Evolutionary conservation across 2,113 vertebrate genomes (phyloP).

Genomic region (Numida meleagris): DNA sequence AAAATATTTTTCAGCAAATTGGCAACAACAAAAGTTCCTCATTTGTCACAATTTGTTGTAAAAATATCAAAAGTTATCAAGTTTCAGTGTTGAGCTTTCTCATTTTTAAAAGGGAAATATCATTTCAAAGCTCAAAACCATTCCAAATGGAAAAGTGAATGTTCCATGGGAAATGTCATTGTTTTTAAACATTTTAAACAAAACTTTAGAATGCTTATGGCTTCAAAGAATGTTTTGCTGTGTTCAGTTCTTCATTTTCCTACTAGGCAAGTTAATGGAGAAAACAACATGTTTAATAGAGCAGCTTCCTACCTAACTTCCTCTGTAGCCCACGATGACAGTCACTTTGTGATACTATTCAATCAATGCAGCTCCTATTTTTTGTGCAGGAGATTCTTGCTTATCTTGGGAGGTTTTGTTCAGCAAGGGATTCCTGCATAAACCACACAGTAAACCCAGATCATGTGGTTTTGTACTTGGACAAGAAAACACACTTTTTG

Average conservation of each 20-base stretch:
- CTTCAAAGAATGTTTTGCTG: not conserved
- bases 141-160: not conserved
- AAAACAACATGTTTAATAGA: not conserved
- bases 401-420: not conserved
- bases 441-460: not conserved
- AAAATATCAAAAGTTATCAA: not conserved
- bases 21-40: not conserved
- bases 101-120: conserved; percentile 16
- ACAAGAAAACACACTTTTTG: not conserved
- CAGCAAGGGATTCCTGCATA: not conserved
- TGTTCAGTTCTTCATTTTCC: not conserved
- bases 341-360: not conserved
- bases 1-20: conserved; percentile 14
- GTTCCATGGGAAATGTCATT: not conserved
- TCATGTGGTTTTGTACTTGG: not conserved
- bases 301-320: not conserved
- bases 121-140: conserved; percentile 19
- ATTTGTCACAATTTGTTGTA: conserved; percentile 12
- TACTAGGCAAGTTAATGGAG: not conserved
- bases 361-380: not conserved
- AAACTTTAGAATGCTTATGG: not conserved
- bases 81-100: not conserved
- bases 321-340: not conserved
- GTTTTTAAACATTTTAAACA: not conserved
- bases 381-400: not conserved